These are phyloP conservation scores for Drosophila pectinifera DNA, from an alignment of 1,140 invertebrate species.

Conservation along the genomic window DNA sequence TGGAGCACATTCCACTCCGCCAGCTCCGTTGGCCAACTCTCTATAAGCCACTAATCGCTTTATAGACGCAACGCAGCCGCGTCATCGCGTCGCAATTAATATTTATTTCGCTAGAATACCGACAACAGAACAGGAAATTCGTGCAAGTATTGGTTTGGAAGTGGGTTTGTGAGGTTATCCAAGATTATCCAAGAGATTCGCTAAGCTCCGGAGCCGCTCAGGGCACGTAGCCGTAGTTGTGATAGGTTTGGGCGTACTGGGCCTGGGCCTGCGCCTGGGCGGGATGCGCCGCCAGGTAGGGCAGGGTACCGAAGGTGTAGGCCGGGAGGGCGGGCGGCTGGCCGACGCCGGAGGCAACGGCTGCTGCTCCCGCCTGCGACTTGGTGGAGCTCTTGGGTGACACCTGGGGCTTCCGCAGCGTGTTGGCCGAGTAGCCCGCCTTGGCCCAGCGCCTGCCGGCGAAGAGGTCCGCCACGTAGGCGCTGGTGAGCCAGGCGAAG, in stretches of 20 bases:
- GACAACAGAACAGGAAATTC: constrained; percentile 53
- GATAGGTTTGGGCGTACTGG: constrained; percentile 76
- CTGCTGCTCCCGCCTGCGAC: constrained; percentile 38
- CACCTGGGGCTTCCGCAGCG: constrained; percentile 60
- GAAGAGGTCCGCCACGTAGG: constrained; percentile 71
- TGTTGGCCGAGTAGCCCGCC: constrained; percentile 54
- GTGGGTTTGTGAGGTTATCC: constrained; percentile 11
- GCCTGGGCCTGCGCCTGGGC: constrained; percentile 62
- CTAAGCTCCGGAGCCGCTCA: constrained; percentile 35
- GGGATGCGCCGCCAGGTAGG: constrained; percentile 74
- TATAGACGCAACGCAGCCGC: constrained; percentile 26
- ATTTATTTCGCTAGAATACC: constrained; percentile 63
- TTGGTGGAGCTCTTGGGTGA: constrained; percentile 67
- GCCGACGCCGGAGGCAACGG: constrained; percentile 9
- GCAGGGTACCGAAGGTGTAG: constrained; percentile 77
- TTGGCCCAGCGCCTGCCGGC: constrained; percentile 61
- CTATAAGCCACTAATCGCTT: constrained; percentile 33
- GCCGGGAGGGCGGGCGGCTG: constrained; percentile 64
- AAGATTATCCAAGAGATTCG: constrained; percentile 6
- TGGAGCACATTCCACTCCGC: constrained; percentile 48
- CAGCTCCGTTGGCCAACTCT: constrained; percentile 1
- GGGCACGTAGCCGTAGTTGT: constrained; percentile 82
- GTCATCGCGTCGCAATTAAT: constrained; percentile 23
- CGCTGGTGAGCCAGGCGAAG: constrained; percentile 86
- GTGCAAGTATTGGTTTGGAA: constrained; percentile 19